A percentile compares a stretch with the other conserved stretches of the same genome.
phyloP scores from a whole-genome alignment of 2,888 invertebrate genomes.

The Chalcis sispes region DNA sequence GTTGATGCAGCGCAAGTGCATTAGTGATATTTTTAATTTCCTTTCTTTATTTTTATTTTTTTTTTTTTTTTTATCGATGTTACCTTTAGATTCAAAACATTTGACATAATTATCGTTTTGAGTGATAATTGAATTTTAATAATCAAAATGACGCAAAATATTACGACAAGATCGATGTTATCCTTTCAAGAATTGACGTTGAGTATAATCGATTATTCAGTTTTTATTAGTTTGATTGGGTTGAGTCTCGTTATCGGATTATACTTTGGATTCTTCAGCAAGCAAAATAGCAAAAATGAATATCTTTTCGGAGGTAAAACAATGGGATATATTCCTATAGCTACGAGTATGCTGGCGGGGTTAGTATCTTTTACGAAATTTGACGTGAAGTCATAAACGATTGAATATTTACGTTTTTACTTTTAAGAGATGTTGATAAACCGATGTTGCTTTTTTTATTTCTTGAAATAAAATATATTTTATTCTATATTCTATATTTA shows the following conservation, averaged over 20 bases:
- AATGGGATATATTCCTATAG: slow-evolving; percentile 85
- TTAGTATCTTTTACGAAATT: slow-evolving; percentile 64
- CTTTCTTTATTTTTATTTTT: background rate
- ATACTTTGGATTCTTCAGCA: slow-evolving; percentile 80
- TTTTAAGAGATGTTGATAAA: too few species aligned
- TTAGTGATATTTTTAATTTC: too few species aligned
- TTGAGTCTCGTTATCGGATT: slow-evolving; percentile 79
- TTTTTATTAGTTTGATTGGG: slow-evolving; percentile 77
- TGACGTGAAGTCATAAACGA: too few species aligned
- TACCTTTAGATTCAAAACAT: background rate
- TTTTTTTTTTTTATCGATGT: background rate
- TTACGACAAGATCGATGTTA: slow-evolving; percentile 4
- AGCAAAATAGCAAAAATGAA: slow-evolving; percentile 81
- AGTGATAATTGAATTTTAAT: background rate
- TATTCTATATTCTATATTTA: too few species aligned
- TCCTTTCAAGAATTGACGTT: slow-evolving; percentile 68
- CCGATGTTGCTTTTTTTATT: too few species aligned
- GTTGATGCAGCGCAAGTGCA: background rate
- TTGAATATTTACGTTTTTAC: too few species aligned
- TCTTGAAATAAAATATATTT: too few species aligned
- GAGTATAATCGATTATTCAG: slow-evolving; percentile 78
- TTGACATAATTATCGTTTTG: background rate
- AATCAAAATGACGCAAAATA: slow-evolving; percentile 23
- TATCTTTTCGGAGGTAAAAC: slow-evolving; percentile 85
- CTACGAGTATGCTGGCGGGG: slow-evolving; percentile 86